Evolutionary conservation across 1,140 invertebrate species (phyloP).

Genomic region (Lamellibrachia luymesi): DNA sequence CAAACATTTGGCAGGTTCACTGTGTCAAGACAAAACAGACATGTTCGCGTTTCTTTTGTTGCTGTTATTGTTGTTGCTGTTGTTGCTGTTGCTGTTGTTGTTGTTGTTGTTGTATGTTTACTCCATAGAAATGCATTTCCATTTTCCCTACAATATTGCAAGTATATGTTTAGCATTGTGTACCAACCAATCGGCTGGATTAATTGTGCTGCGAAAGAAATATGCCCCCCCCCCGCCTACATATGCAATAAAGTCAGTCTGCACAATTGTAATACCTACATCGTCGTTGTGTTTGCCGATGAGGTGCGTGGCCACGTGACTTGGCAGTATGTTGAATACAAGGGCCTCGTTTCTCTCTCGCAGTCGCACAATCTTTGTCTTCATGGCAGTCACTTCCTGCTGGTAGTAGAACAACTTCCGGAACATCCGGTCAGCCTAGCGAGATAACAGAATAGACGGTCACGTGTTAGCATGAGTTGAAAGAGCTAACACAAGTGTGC

Average conservation of each 20-base stretch:
- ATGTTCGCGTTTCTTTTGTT: too few species aligned
- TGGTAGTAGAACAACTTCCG: constrained; percentile 22
- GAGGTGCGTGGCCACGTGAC: constrained; percentile 88
- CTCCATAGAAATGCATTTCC: neutral
- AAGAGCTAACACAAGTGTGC: too few species aligned
- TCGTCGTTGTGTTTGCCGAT: constrained; percentile 51
- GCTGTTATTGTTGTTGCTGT: too few species aligned
- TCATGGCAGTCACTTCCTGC: constrained; percentile 11
- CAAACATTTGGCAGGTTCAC: too few species aligned
- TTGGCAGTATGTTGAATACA: constrained; percentile 83
- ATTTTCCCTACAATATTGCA: neutral
- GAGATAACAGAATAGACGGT: neutral
- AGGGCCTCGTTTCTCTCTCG: constrained; percentile 57
- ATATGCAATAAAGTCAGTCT: neutral
- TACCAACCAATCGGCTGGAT: neutral
- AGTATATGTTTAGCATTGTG: neutral
- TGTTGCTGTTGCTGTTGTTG: too few species aligned
- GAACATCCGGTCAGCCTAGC: constrained; percentile 11
- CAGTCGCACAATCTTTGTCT: constrained; percentile 14
- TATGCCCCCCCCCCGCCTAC: neutral
- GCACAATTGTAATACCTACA: neutral
- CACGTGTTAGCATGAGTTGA: too few species aligned
- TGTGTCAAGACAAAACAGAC: too few species aligned
- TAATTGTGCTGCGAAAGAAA: neutral
- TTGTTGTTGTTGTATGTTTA: neutral